Base-by-base conservation (phyloP, 2,888 invertebrate genomes). In the Parapristionchus giblindavisi region DNA sequence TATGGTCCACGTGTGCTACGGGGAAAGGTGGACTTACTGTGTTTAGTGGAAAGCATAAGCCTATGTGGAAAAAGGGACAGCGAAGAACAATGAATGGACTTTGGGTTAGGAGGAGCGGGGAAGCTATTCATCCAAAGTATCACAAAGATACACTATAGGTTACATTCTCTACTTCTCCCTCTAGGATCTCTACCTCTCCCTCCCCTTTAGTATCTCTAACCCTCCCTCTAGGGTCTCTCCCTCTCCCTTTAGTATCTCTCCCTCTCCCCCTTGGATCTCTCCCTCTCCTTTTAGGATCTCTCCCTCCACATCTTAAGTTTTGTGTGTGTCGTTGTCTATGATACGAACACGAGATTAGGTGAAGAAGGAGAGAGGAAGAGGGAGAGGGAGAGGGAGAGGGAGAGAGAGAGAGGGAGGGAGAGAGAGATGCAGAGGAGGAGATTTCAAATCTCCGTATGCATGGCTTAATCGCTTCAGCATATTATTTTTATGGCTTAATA, bases 221-320 rank as follows among this genome's bases (percentile, higher is more conserved):
- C 8, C 36, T 34, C 29, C n/a, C 36, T 34, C 60, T 58, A 32
- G n/a, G n/a, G n/a, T 34, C 58, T 4, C 58, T 34, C 14, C 54
- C 2, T 29, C 34, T 29, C 32, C 14, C 34, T 29, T 21, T 58
- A 32, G 32, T 29, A 2, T 34, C 17, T 34, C 34, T 34, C 34
- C 58, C n/a, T n/a, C 14, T 58, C 29, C 38, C 60, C n/a, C 34
- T 36, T 21, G 29, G 29, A 58, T 58, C 32, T 32, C 58, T 58
- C 58, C 3, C 58, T 58, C 58, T 58, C 29, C 58, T 58, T 29
- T 34, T 58, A 29, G 24, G 58, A 58, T 58, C 60, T 36, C 60
- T 38, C 36, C 60, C 14, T 14, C 60, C 60, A 43, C 8, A 17
- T 60, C 54, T 58, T n/a, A n/a, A n/a, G n/a, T n/a, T n/a, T n/a